These are phyloP conservation scores for Melinopterus prodromus DNA, from an alignment of 2,888 invertebrate genomes.

Conservation along the genomic window DNA sequence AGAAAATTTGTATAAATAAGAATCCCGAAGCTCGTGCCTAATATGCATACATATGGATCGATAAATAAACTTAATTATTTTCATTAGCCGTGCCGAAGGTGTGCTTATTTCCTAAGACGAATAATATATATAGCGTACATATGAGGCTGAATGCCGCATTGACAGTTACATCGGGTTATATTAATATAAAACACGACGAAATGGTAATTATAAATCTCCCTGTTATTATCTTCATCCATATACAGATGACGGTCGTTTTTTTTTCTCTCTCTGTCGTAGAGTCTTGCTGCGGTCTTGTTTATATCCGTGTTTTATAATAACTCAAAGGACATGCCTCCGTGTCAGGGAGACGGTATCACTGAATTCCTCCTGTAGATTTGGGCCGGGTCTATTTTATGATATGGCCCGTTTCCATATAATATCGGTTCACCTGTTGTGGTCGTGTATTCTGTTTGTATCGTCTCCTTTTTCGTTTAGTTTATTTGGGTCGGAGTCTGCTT, in stretches of 20 bases:
- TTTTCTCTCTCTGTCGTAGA: not conserved
- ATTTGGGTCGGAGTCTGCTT: not conserved
- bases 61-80: conserved; percentile 4
- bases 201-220: conserved; percentile 52
- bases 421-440: conserved; percentile 46
- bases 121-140: not conserved
- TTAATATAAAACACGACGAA: conserved; percentile 4
- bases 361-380: conserved; percentile 37
- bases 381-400: conserved; percentile 48
- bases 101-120: not conserved
- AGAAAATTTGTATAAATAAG: not conserved
- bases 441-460: not conserved
- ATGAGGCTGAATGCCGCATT: not conserved
- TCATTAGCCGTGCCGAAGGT: conserved; percentile 4
- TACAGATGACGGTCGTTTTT: conserved; percentile 48
- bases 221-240: conserved; percentile 49
- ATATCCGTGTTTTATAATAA: conserved; percentile 51
- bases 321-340: conserved; percentile 46
- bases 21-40: not conserved
- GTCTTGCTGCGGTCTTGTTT: conserved; percentile 45
- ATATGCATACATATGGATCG: not conserved
- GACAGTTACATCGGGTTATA: conserved; percentile 4
- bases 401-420: conserved; percentile 52
- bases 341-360: conserved; percentile 32
- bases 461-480: not conserved